A percentile compares a stretch with the other conserved stretches of the same genome.
Conservation (phyloP, 2,113 vertebrate genomes). For the Anas platyrhynchos region DNA sequence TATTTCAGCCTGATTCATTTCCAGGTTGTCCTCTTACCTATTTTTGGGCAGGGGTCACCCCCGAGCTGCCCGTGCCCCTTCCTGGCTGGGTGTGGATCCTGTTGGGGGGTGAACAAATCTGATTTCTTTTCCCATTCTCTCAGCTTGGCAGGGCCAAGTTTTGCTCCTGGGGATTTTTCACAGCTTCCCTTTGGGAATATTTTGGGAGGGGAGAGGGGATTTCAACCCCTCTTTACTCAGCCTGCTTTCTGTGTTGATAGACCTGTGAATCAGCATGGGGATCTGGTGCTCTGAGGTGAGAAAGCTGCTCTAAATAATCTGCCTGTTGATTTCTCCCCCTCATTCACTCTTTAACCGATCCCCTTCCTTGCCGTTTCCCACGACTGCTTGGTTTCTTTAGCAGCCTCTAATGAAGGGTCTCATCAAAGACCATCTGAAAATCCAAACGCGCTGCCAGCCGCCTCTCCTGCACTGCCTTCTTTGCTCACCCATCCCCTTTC, state of each 20-base stretch:
- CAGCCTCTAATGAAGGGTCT: background rate
- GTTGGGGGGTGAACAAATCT: background rate
- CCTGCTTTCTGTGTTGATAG: background rate
- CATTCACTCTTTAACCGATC: background rate
- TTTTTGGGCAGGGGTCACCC: background rate
- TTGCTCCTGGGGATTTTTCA: background rate
- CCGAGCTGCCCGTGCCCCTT: background rate
- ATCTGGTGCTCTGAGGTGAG: background rate
- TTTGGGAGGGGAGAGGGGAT: background rate
- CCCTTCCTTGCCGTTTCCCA: background rate
- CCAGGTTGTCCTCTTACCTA: background rate
- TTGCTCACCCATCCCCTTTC: background rate
- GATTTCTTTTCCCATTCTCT: background rate
- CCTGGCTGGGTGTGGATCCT: accelerated
- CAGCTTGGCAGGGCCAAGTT: background rate
- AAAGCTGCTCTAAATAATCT: background rate
- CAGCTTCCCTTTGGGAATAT: background rate
- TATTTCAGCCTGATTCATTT: background rate
- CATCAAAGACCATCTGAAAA: background rate
- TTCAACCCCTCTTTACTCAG: background rate
- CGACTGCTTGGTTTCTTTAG: accelerated
- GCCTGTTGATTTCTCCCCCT: background rate
- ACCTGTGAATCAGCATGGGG: too few relatives aligned
- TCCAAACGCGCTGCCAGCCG: background rate
- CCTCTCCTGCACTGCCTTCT: background rate